phyloP scores from a whole-genome alignment of 2,113 vertebrate species.

The Nerophis ophidion region DNA sequence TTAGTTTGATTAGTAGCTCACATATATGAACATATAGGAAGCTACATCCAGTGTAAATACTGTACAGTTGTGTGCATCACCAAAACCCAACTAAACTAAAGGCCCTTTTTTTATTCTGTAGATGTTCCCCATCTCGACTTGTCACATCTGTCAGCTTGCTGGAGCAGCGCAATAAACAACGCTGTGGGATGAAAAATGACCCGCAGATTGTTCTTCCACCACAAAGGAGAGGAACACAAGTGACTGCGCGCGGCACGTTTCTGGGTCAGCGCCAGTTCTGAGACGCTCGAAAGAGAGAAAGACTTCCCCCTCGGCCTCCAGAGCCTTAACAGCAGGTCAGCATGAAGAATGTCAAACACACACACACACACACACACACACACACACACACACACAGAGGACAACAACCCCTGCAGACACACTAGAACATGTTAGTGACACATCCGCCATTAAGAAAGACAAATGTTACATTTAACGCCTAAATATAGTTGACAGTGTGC shows the following conservation, averaged over 20 bases:
- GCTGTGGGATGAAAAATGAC: slow-evolving; percentile 18
- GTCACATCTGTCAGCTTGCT: slow-evolving; percentile 1
- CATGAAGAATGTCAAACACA: slow-evolving; percentile 40
- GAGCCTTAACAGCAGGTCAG: slow-evolving; percentile 45
- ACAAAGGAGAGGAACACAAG: slow-evolving; percentile 6
- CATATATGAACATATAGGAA: no score
- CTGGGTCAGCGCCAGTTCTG: slow-evolving; percentile 40
- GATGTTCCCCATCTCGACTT: slow-evolving; percentile 2
- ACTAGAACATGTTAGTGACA: slow-evolving; percentile 23
- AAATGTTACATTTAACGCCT: slow-evolving; percentile 18
- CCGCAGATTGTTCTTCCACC: neutral
- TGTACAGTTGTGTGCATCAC: no score
- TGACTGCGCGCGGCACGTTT: slow-evolving; percentile 23
- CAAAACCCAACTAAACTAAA: neutral
- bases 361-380: slow-evolving; percentile 20
- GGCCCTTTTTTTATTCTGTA: neutral
- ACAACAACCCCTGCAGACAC: slow-evolving; percentile 17
- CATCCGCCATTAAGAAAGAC: slow-evolving; percentile 26
- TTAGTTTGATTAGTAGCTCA: no score
- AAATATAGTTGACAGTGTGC: slow-evolving; percentile 13
- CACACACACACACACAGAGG: neutral
- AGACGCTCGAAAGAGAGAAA: slow-evolving; percentile 28
- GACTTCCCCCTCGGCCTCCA: slow-evolving; percentile 22
- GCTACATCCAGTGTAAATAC: no score
- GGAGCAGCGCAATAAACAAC: neutral